Conservation (phyloP, 1,140 invertebrate genomes). For the Macrobrachium nipponense region DNA sequence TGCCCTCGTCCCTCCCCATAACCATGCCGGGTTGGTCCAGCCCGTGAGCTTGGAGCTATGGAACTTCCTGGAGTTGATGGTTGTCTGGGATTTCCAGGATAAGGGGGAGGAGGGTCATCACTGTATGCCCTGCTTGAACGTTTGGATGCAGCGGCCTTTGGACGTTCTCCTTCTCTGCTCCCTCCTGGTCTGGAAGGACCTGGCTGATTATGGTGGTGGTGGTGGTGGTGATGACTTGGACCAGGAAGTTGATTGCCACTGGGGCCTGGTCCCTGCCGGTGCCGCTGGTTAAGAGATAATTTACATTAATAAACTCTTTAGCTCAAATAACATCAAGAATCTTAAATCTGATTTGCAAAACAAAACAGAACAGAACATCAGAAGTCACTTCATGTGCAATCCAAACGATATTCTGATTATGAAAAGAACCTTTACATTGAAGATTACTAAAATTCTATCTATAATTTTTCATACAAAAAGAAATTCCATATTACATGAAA, state of each 20-base stretch:
- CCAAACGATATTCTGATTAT: no score
- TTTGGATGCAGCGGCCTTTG: conserved; percentile 58
- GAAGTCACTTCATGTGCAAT: no score
- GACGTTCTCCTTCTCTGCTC: conserved; percentile 66
- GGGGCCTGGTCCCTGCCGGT: conserved; percentile 42
- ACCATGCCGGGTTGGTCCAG: conserved; percentile 72
- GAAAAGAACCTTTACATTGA: no score
- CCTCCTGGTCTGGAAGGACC: conserved; percentile 48
- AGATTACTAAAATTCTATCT: no score
- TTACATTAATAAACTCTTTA: background rate
- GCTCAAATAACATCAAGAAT: background rate
- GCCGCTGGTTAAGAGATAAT: conserved; percentile 57
- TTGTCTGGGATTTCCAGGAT: conserved; percentile 69
- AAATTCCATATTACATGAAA: background rate
- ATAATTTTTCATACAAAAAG: no score
- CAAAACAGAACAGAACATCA: background rate
- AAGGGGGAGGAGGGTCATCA: conserved; percentile 64
- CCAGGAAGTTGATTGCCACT: conserved; percentile 25
- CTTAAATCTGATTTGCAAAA: background rate
- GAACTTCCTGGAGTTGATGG: conserved; percentile 36
- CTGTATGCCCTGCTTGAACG: conserved; percentile 60
- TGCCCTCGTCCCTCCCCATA: conserved; percentile 78
- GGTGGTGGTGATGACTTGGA: conserved; percentile 37
- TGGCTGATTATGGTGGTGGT: conserved; percentile 43
- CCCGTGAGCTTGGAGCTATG: conserved; percentile 22